Evolutionary conservation across 2,888 invertebrate species (phyloP), one percentile per base, ranked within the genome.

Genomic region (Masnerella sp.): DNA sequence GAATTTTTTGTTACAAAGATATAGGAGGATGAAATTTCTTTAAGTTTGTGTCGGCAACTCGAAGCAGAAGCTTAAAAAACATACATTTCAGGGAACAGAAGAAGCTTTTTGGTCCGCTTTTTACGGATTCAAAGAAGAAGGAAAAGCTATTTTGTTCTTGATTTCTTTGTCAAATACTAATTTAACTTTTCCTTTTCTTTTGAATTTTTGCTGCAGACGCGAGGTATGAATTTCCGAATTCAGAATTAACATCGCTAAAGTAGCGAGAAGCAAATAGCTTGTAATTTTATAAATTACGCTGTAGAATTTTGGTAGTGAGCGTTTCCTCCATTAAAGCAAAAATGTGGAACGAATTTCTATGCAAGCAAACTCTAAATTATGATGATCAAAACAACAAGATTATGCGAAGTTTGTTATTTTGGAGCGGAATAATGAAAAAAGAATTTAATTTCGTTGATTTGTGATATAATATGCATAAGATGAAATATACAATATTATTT

Each of bases 241-340:
- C 7, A 8, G 11, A 32, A 34, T 49, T 49, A 49, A 49, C 18
- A 34, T 1, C 17, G 32, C 12, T 1, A 11, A 49, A 20, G 11
- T 7, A 15, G 18, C 30, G n/a, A 22, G n/a, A 12, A 32, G 5
- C 5, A 34, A 32, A 49, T 49, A 18, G 49, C 22, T 49, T 18
- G 18, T 49, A 49, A 49, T 49, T 32, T 20, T 51, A 36, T 36
- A 51, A 51, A 36, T 36, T 51, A 22, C 36, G 2, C 12, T 34
- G 22, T 0, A 34, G 8, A 9, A 30, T 20, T 22, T 51, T 51
- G 22, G 14, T 20, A 34, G 14, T 36, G 34, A 22, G 18, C 20
- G 11, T 51, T 34, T 34, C 12, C 5, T 11, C n/a, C 32, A 18
- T 32, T n/a, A 11, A 11, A 18, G 14, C 18, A 32, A 17, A 18